Evolutionary conservation across 2,113 vertebrate species (phyloP), one percentile per base, ranked within the genome.

Genomic region (Sceloporus tristichus): DNA sequence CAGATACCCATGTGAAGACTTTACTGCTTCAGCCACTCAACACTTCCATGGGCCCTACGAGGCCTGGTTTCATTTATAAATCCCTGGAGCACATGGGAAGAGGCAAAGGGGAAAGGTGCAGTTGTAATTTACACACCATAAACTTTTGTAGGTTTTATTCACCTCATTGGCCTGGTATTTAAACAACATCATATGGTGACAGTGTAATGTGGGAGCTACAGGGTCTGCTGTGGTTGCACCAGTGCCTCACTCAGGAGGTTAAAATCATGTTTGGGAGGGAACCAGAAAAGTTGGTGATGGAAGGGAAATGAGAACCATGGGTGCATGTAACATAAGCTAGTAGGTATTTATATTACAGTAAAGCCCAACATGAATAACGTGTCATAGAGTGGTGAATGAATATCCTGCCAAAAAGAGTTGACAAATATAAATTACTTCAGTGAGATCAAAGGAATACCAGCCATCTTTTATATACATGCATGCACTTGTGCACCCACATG

Each of bases 111-210:
- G 90, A 70, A 95, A 91, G 93, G 90, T 91, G 80, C 92, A 91
- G 91, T 81, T 68, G 83, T 95, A 96, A 97, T 95, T 97, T 96
- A 95, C 96, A 95, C 94, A 54, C 95, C 92, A 79, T 97, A 96
- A 97, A 95, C 92, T 95, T 97, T 94, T 95, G 96, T 96, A 94
- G 93, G 95, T 96, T 95, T 95, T 94, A 92, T 92, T 96, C 96
- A 95, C 96, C 95, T 96, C 94, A 84, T 93, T 94, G 95, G 89
- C 87, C 94, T 93, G 92, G 91, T 93, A 92, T 91, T 88, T 95
- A 92, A 96, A 93, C 94, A 95, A 92, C 92, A 87, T 90, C 56
- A 68, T 27, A 14, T 82, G 77, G 91, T 10, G 59, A 91, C 38
- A 16, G 87, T 84, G 90, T 86, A 86, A 94, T 89, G 86, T 93